Evolutionary conservation across 2,113 vertebrate genomes (phyloP), one percentile per base, ranked within the genome.

Genomic region (Prinia subflava): DNA sequence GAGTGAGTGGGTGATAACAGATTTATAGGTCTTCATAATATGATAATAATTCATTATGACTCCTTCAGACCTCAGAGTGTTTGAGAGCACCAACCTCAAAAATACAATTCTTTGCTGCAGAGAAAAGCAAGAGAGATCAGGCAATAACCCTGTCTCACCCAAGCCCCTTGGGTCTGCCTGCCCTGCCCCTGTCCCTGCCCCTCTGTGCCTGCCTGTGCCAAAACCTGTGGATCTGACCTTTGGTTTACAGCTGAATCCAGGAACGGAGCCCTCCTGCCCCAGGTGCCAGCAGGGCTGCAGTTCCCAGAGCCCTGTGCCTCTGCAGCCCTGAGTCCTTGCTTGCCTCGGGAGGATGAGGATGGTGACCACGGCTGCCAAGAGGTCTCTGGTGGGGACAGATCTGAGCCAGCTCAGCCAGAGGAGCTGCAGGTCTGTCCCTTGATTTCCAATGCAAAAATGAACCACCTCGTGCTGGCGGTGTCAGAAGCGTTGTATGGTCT

Each of bases 221-320:
- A 89, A 87, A 41, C 35, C 33, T 3, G 3, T 0, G 7, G 90
- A 17, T 68, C 23, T 64, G 62, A 87, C 82, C 70, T 88, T 78
- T 81, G 88, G 22, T 90, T 95, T 90, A 92, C 75, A 89, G 88
- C 79, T 64, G 73, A 27, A 77, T 31, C 4, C 76, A 83, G 92
- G 83, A 59, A 39, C 77, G 82, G 57, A 81, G 71, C 65, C 22
- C 57, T 85, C 1, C 59, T 12, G 39, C 59, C 17, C 19, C 1
- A 0, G 46, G 53, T 31, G 57, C 79, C 10, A 16, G 85, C 75
- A 56, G 47, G 42, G 41, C 87, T 64, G 74, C 69, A 62, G 64
- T 59, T 78, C 8, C 1, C 64, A 33, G 33, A 65, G 67, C 64
- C 79, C 82, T 57, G 59, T 67, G 12, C 2, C 0, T 12, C 13